phyloP scores from a whole-genome alignment of 2,888 invertebrate species.

The Arrhopalites spinosus region DNA sequence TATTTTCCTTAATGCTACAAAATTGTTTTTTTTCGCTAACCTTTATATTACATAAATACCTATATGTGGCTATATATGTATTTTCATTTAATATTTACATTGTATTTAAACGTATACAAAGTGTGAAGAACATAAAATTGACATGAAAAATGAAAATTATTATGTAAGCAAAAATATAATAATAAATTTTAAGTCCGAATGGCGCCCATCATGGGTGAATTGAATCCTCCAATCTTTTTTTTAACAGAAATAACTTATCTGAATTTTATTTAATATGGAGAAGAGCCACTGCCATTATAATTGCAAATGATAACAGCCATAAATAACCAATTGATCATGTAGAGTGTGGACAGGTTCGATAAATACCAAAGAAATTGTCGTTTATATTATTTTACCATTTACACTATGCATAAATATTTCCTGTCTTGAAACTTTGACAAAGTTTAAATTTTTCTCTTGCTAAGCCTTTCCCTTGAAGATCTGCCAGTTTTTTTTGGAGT shows the following conservation, averaged over 20 bases:
- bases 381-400: too few relatives aligned
- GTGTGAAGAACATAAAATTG: neutral
- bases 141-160: too few relatives aligned
- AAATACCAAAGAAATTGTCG: too few relatives aligned
- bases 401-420: too few relatives aligned
- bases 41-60: neutral
- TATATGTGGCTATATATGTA: neutral
- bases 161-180: too few relatives aligned
- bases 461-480: neutral
- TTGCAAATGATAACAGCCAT: too few relatives aligned
- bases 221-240: too few relatives aligned
- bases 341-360: neutral
- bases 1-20: neutral
- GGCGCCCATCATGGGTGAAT: neutral
- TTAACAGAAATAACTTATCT: neutral
- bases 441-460: too few relatives aligned
- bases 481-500: neutral
- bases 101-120: neutral
- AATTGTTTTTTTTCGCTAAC: neutral
- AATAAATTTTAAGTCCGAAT: too few relatives aligned
- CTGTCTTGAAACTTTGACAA: too few relatives aligned
- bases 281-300: neutral
- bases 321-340: slow-evolving; percentile 11
- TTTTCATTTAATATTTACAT: neutral
- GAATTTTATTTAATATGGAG: neutral